A percentile compares a stretch with the other conserved stretches of the same genome.
phyloP scores from a whole-genome alignment of 2,797 vertebrate species.

The Poecilia wingei region DNA sequence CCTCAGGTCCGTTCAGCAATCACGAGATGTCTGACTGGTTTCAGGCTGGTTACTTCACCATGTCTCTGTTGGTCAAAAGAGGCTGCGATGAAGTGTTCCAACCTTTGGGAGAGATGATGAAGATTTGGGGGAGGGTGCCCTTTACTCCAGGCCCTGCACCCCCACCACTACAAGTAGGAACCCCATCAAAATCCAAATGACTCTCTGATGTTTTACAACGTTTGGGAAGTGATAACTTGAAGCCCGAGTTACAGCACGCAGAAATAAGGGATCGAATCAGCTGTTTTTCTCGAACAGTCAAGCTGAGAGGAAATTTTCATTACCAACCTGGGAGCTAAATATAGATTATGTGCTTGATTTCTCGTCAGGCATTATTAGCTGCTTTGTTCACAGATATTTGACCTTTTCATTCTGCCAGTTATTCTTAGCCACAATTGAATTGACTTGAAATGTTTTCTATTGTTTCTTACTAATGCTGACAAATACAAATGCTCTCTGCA shows the following conservation, averaged over 20 bases:
- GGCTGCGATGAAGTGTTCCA: constrained; percentile 98
- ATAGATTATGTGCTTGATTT: neutral
- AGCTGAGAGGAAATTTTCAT: neutral
- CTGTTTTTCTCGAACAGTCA: neutral
- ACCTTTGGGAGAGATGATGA: constrained; percentile 95
- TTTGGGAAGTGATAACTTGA: neutral
- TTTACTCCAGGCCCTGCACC: constrained; percentile 90
- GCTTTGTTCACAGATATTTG: neutral
- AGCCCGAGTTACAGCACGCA: neutral
- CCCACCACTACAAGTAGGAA: constrained; percentile 89
- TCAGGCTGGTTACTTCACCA: constrained; percentile 98
- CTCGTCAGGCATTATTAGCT: neutral
- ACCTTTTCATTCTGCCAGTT: neutral
- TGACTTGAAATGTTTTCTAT: neutral
- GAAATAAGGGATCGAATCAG: no score
- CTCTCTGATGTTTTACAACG: neutral
- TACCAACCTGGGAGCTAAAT: neutral
- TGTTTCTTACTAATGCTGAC: neutral
- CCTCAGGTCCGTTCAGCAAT: constrained; percentile 95
- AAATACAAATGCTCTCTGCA: neutral
- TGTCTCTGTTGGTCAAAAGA: constrained; percentile 96
- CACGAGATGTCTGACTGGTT: constrained; percentile 99
- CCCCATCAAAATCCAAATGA: neutral
- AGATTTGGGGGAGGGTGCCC: constrained; percentile 97
- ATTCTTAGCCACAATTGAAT: neutral